Base-by-base conservation (phyloP, 2,797 vertebrate species). In the Bryconaethiops microstoma region DNA sequence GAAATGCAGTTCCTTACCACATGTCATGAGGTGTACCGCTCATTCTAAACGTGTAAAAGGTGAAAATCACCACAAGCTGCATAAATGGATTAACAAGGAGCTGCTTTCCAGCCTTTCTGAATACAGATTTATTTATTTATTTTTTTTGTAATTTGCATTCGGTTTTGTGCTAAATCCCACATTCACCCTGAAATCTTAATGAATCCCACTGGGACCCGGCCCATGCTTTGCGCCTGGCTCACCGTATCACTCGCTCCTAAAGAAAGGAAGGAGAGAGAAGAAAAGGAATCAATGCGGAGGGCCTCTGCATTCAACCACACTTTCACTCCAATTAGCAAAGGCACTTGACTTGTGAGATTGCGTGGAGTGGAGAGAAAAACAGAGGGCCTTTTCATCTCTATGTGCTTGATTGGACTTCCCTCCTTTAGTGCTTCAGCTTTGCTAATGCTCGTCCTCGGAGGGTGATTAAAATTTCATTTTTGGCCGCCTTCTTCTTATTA, bases 251-350 rank as follows among this genome's bases (percentile, higher is more conserved):
- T 87, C 57, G 59, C 78, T 84, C 78, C 73, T 89, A 79, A 87
- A 87, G 52, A 72, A 88, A 65, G 39, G 48, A 73, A 48, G 84
- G 77, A 54, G 39, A 67, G 78, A 45, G 83, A 83, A n/a, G 21
- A 87, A 83, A 75, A 79, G 77, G 88, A 91, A 90, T 90, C 88
- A 87, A 91, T 92, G 87, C 77, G 80, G 79, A 70, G 83, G 74
- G 39, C 45, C 55, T 77, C 86, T 87, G 80, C 79, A 80, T 85
- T 76, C 81, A 86, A 77, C 73, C 65, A 45, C 60, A 80, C 68
- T 85, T 86, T 84, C 86, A 83, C 87, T 84, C 90, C 88, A 93
- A 93, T 94, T 94, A 94, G 86, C 84, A 48, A 63, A 19, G 60
- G 87, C 86, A 85, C 87, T 88, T 86, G 85, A 91, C 88, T 92